Evolutionary conservation across 1,140 invertebrate species (phyloP), one percentile per base, ranked within the genome.

Genomic region (Lepidurus packardi): DNA sequence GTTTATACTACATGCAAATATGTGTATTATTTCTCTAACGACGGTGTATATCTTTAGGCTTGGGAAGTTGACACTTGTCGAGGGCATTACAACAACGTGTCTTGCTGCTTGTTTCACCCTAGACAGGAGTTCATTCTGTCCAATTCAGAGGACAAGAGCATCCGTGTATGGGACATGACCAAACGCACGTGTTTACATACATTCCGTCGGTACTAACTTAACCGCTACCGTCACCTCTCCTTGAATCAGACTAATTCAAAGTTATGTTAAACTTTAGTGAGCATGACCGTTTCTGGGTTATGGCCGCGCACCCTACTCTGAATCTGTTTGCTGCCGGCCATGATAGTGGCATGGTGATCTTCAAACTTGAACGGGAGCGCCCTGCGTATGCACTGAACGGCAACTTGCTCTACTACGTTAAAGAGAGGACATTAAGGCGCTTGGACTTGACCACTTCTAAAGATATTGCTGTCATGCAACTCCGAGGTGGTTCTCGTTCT

Each of bases 61-160:
- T 99, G 98, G 98, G 98, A 80, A 73, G 95, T 99, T 25, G 98
- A 99, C 84, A 97, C 97, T 0, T 99, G 97, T 82, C 90, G 98
- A 74, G 98, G 98, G 1, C 98, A 99, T 86, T 99, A 99, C 87
- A 98, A 99, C 87, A 99, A 99, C 85, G 97, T 99, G 0, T 99
- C 97, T 0, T 98, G 97, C 84, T 96, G 96, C 1, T 85, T 99
- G 8, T 99, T 99, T 85, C 98, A 99, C 87, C 97, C 98, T 0
- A 88, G 95, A 21, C 95, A 98, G 86, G 98, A 99, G 83, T 87
- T 98, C 8, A 98, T 99, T 81, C 86, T 99, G 8, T 98, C 95
- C 43, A 99, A 99, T 86, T 94, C 96, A 73, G 98, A 99, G 84
- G 98, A 99, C 86, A 98, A 96, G 85, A 97, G 93, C 83, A 98